Evolutionary conservation across 2,113 vertebrate species (phyloP).

Genomic region (Salvelinus namaycush): DNA sequence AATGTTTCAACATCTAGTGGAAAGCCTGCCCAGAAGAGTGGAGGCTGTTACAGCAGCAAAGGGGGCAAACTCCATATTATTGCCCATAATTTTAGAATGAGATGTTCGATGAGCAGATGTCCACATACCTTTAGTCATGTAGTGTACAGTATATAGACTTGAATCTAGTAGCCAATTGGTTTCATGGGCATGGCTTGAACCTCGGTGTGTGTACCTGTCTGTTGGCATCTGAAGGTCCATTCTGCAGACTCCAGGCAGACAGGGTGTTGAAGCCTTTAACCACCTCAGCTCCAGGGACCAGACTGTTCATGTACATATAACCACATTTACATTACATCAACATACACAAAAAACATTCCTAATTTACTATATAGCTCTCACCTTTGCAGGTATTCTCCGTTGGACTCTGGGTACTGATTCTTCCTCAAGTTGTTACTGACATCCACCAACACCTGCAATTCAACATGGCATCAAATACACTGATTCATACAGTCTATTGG

Average conservation of each 20-base stretch:
- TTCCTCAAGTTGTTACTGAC: too few relatives aligned
- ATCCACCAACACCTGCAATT: too few relatives aligned
- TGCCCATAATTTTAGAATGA: too few relatives aligned
- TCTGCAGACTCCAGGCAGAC: slow-evolving; percentile 94
- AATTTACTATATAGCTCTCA: background rate
- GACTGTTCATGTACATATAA: slow-evolving; percentile 68
- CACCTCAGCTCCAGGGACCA: slow-evolving; percentile 81
- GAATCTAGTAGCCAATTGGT: background rate
- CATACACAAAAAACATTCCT: background rate
- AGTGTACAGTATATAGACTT: background rate
- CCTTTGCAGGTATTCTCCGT: too few relatives aligned
- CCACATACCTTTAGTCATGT: background rate
- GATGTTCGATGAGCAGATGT: too few relatives aligned
- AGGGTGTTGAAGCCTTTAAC: slow-evolving; percentile 96
- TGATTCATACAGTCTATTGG: too few relatives aligned
- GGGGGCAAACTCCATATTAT: too few relatives aligned
- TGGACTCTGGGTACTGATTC: too few relatives aligned
- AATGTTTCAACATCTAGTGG: too few relatives aligned
- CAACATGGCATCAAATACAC: too few relatives aligned
- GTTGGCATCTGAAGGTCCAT: slow-evolving; percentile 85
- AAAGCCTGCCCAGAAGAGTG: too few relatives aligned
- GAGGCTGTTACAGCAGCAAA: too few relatives aligned
- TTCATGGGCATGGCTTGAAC: background rate
- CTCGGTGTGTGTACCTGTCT: slow-evolving; percentile 78
- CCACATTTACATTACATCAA: background rate